Evolutionary conservation across 2,113 vertebrate genomes (phyloP), one percentile per base, ranked within the genome.

Genomic region (Ia io): DNA sequence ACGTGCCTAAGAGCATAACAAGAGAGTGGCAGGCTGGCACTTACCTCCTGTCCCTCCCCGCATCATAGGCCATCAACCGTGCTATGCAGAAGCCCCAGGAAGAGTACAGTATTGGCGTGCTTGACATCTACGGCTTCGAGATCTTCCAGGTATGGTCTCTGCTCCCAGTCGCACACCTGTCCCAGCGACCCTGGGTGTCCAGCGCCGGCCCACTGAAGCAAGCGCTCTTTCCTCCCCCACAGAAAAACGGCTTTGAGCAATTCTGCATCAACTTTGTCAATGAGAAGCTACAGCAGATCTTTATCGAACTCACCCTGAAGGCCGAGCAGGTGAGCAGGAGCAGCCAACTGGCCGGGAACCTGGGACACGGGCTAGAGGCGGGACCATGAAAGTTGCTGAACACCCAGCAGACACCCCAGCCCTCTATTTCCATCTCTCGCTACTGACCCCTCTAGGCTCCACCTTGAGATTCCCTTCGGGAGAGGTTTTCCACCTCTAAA

Each of bases 181-280:
- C 35, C 3, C 49, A 5, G 18, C 14, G 30, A 30, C 73, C 53
- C 6, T 2, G 6, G 13, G 11, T 30, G 63, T 73, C 56, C 9
- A 20, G 37, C 4, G 2, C 14, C 49, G 23, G 49, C 47, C 18
- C 37, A 20, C 30, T 89, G 11, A 97, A 5, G 10, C 23, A 28
- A 3, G 28, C 30, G 32, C 20, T 4, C 80, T 28, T 47, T 23
- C 47, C 4, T 92, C 49, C 88, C 65, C 87, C 16, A 9, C 98
- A 99, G 99, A 99, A 96, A 98, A 99, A 99, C 0, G 99, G 99
- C 70, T 99, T 99, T 82, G 99, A 99, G 97, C 99, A 99, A 96
- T 99, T 99, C 98, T 99, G 99, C 92, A 99, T 99, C 95, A 99
- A 99, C 97, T 99, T 99, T 90, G 99, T 99, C 94, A 99, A 99